These are phyloP conservation scores for Percopsis transmontana DNA, from an alignment of 2,113 vertebrate species.

Conservation along the genomic window DNA sequence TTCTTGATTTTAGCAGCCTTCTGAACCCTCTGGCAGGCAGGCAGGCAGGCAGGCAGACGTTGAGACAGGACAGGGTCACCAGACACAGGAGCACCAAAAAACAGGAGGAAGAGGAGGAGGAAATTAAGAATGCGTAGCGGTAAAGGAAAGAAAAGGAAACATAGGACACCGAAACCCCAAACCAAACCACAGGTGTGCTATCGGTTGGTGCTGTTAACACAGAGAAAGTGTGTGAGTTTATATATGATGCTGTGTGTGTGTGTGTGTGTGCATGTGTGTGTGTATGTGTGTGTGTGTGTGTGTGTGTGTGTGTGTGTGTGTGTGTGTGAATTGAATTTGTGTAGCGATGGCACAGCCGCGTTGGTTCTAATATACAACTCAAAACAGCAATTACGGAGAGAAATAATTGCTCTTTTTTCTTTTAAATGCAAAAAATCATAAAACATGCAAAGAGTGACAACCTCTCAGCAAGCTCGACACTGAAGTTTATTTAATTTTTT, in stretches of 20 bases:
- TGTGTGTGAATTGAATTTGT: not conserved
- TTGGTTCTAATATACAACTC: conserved; percentile 62
- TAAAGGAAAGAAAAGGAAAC: conserved; percentile 69
- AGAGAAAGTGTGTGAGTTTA: not conserved
- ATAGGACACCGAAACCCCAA: conserved; percentile 60
- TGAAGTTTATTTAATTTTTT: conserved; percentile 10
- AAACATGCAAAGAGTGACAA: conserved; percentile 56
- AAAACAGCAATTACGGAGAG: conserved; percentile 70
- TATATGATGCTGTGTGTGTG: not conserved
- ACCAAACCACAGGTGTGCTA: conserved; percentile 56
- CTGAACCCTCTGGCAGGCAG: conserved; percentile 94
- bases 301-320: conserved; percentile 21
- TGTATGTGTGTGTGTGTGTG: not conserved
- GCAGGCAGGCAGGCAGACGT: conserved; percentile 61
- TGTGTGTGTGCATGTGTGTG: conserved; percentile 11
- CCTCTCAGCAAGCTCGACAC: conserved; percentile 17
- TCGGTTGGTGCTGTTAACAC: conserved; percentile 34
- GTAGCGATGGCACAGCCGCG: conserved; percentile 50
- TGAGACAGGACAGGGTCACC: conserved; percentile 74
- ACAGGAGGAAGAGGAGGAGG: conserved; percentile 54
- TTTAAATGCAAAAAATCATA: conserved; percentile 53
- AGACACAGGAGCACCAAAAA: conserved; percentile 78
- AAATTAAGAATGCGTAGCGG: conserved; percentile 53
- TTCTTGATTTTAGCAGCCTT: conserved; percentile 99
- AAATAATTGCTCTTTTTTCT: conserved; percentile 62